A percentile compares a stretch with the other conserved stretches of the same genome.
Conservation (phyloP, 2,888 invertebrate species). For the Galeruca laticollis region DNA sequence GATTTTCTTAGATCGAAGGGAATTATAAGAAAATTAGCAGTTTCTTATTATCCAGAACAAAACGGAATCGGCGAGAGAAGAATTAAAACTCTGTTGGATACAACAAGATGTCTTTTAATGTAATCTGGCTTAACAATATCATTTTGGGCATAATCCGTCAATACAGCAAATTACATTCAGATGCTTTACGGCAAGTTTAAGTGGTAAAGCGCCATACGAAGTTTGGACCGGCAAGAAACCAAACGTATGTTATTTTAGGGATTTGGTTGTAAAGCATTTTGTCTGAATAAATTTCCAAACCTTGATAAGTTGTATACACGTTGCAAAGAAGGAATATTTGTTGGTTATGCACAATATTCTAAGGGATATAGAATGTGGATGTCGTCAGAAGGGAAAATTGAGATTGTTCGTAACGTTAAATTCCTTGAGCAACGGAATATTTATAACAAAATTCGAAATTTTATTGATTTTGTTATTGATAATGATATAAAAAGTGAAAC, state of each 20-base stretch:
- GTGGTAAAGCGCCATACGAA: slow-evolving; percentile 52
- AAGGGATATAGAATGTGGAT: slow-evolving; percentile 52
- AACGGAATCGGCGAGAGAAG: slow-evolving; percentile 45
- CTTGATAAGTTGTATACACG: slow-evolving; percentile 51
- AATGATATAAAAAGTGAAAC: neutral
- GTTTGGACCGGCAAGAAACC: slow-evolving; percentile 49
- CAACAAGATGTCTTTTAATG: no score
- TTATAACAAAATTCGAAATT: neutral
- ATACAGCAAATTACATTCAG: slow-evolving; percentile 58
- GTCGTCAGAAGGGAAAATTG: slow-evolving; percentile 38
- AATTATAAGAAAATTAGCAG: slow-evolving; percentile 43
- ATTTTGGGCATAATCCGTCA: slow-evolving; percentile 60
- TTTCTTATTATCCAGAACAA: slow-evolving; percentile 47
- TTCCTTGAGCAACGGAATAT: slow-evolving; percentile 29
- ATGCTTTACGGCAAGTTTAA: slow-evolving; percentile 48
- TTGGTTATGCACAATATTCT: slow-evolving; percentile 50
- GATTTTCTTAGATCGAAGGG: no score
- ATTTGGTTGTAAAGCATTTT: slow-evolving; percentile 55
- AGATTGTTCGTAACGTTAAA: slow-evolving; percentile 48
- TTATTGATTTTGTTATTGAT: neutral
- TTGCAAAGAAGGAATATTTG: slow-evolving; percentile 49
- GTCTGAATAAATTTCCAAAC: slow-evolving; percentile 42
- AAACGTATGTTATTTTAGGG: slow-evolving; percentile 46
- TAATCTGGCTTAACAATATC: slow-evolving; percentile 48
- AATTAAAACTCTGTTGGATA: slow-evolving; percentile 28